Evolutionary conservation across 2,797 vertebrate species (phyloP).

Genomic region (Darevskia nairensis): DNA sequence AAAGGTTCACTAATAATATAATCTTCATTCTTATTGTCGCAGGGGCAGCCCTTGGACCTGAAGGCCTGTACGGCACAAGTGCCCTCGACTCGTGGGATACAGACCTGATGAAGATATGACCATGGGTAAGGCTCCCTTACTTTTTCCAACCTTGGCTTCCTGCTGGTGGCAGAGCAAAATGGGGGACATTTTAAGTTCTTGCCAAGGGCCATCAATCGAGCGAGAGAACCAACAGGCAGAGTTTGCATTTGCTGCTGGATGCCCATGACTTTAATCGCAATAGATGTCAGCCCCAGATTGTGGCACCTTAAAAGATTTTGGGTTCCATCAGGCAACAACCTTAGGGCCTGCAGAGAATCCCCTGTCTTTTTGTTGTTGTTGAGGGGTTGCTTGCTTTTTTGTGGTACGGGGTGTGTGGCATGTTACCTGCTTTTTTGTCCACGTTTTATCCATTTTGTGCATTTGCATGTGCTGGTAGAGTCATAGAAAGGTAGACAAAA

Average conservation of each 20-base stretch:
- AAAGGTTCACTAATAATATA: neutral
- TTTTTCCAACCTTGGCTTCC: neutral
- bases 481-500: too few species aligned
- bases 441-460: too few species aligned
- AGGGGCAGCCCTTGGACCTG: constrained; percentile 63
- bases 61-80: constrained; percentile 43
- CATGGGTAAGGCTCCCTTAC: constrained; percentile 69
- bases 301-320: too few species aligned
- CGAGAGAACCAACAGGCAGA: neutral
- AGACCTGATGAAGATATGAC: constrained; percentile 73
- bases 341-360: too few species aligned
- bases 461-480: too few species aligned
- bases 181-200: neutral
- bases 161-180: too few species aligned
- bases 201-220: neutral
- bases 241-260: neutral
- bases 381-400: too few species aligned
- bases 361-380: too few species aligned
- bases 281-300: neutral
- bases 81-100: constrained; percentile 48
- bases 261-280: neutral
- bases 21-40: constrained; percentile 16
- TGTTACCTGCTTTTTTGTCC: too few species aligned
- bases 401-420: too few species aligned
- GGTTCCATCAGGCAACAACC: too few species aligned